Evolutionary conservation across 1,140 invertebrate species (phyloP).

Genomic region (Cydia pomonella): DNA sequence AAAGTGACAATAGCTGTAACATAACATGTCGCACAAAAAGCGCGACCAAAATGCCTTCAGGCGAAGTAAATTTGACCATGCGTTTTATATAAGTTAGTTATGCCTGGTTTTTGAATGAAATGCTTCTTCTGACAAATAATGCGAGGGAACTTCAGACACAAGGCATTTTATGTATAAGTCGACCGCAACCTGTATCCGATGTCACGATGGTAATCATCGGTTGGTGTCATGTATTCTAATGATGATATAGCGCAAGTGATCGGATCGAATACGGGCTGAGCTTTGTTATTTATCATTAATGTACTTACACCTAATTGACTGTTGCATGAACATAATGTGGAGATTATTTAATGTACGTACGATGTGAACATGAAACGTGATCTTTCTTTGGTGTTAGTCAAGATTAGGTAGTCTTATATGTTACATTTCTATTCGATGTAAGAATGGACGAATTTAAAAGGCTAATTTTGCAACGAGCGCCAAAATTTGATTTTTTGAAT

Average conservation of each 20-base stretch:
- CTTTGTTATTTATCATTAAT: constrained; percentile 14
- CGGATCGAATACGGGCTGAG: constrained; percentile 21
- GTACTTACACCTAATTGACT: constrained; percentile 23
- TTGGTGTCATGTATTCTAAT: background rate
- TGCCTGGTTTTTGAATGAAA: constrained; percentile 9
- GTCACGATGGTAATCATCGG: background rate
- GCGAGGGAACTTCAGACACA: background rate
- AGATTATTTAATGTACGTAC: constrained; percentile 23
- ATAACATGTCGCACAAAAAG: no score
- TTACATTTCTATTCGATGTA: background rate
- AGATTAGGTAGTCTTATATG: background rate
- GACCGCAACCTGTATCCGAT: constrained; percentile 12
- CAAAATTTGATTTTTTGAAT: background rate
- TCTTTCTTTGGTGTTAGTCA: background rate
- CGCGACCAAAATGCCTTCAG: no score
- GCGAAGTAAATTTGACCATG: background rate
- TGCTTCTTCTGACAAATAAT: background rate
- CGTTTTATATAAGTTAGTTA: background rate
- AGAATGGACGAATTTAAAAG: no score
- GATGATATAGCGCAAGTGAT: constrained; percentile 1
- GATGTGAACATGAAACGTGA: constrained; percentile 3
- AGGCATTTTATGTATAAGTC: constrained; percentile 15
- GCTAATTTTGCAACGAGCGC: no score
- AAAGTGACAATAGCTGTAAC: no score
- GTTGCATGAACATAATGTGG: constrained; percentile 25